These are phyloP conservation scores for Rhineura floridana DNA, from an alignment of 2,113 vertebrate species.

Conservation along the genomic window DNA sequence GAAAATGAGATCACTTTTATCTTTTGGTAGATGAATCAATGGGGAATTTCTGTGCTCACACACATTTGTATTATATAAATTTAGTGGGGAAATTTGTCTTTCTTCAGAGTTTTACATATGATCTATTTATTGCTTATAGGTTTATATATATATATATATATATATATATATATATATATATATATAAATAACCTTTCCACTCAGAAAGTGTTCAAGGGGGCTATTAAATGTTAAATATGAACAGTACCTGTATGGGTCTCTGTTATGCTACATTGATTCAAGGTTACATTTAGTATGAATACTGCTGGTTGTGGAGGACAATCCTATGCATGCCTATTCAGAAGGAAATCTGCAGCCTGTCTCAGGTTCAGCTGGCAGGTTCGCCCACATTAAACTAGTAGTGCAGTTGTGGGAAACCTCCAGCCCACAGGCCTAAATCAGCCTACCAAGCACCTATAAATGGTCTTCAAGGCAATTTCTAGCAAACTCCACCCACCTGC, in stretches of 20 bases:
- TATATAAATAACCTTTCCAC: neutral
- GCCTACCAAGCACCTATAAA: too few species aligned
- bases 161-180: too few species aligned
- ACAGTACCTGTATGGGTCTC: neutral
- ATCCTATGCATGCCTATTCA: neutral
- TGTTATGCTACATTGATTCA: neutral
- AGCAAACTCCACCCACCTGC: too few species aligned
- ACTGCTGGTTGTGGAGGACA: neutral
- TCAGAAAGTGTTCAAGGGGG: neutral
- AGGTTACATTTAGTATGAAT: neutral
- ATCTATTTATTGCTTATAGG: neutral
- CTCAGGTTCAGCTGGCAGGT: neutral
- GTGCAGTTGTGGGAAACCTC: too few species aligned
- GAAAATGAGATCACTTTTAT: slow-evolving; percentile 1
- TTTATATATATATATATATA: too few species aligned
- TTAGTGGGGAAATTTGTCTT: neutral
- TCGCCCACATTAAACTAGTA: neutral
- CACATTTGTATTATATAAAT: neutral
- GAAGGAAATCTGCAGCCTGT: neutral
- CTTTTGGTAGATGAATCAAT: neutral
- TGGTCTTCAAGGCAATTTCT: too few species aligned
- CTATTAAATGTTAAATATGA: neutral
- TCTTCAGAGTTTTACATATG: neutral
- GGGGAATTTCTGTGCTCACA: neutral
- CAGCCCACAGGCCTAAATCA: too few species aligned